phyloP scores from a whole-genome alignment of 2,113 vertebrate species.

The Nyctibius bracteatus region DNA sequence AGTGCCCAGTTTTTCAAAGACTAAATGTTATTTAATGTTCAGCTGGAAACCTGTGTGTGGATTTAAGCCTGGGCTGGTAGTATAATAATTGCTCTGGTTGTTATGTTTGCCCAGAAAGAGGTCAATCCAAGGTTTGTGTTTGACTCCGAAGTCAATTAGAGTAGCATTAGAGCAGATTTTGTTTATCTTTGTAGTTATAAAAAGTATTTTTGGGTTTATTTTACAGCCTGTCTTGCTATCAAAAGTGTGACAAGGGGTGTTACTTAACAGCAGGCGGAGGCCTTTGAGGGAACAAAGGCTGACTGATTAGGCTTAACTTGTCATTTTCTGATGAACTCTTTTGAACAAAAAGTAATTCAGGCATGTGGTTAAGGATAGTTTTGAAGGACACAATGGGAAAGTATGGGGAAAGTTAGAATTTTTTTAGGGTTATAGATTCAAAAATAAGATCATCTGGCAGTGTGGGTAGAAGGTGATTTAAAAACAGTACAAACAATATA shows the following conservation, averaged over 20 bases:
- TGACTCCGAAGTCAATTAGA: neutral
- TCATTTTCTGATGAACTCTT: slow-evolving; percentile 1
- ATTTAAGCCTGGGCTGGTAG: neutral
- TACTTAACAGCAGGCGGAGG: neutral
- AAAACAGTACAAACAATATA: neutral
- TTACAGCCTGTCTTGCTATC: neutral
- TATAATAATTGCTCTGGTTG: neutral
- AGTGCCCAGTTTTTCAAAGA: neutral
- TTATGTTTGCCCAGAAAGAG: neutral
- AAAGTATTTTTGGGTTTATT: neutral
- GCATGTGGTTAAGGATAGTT: neutral
- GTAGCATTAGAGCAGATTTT: neutral
- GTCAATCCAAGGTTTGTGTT: neutral
- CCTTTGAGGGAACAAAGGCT: neutral
- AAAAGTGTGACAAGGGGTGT: neutral
- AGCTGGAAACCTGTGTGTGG: neutral
- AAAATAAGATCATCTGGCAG: neutral
- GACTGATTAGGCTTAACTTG: slow-evolving; percentile 9
- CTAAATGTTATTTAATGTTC: neutral
- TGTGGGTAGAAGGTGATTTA: neutral
- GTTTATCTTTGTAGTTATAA: neutral
- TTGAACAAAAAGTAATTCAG: neutral
- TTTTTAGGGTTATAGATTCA: neutral
- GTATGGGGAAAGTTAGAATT: neutral
- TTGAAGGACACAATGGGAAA: neutral